Percentiles rank a stretch among this genome's conserved stretches.
Evolutionary conservation across 2,113 vertebrate species (phyloP).

Genomic region (Pantherophis guttatus): DNA sequence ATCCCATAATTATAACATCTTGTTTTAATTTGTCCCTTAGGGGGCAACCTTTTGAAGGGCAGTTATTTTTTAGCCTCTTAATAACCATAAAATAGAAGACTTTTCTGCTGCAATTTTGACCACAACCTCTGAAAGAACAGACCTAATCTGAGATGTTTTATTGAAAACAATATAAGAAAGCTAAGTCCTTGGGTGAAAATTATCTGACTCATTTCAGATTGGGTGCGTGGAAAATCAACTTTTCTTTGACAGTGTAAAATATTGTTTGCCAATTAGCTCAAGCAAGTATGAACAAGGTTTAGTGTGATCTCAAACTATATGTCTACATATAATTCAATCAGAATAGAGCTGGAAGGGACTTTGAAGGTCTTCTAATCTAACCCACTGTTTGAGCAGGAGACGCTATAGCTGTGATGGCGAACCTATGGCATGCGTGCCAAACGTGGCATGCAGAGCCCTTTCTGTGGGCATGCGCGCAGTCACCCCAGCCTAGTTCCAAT

Average conservation of each 20-base stretch:
- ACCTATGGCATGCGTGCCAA: too few species aligned
- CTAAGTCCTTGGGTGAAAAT: not conserved
- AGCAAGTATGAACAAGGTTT: slow-evolving; percentile 3
- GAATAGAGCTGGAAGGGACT: not conserved
- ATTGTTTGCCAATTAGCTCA: slow-evolving; percentile 34
- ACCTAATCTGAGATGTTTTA: not conserved
- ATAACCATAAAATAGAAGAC: accelerated
- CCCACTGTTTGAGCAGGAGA: not conserved
- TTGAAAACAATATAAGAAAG: slow-evolving; percentile 3
- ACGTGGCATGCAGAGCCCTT: too few species aligned
- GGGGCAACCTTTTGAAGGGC: not conserved
- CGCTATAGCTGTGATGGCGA: not conserved
- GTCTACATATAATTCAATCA: not conserved
- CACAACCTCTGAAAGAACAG: slow-evolving; percentile 30
- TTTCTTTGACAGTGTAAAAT: slow-evolving; percentile 50
- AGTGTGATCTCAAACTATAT: not conserved
- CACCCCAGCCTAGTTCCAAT: too few species aligned
- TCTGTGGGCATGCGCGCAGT: too few species aligned
- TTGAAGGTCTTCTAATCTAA: not conserved
- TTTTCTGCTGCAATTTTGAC: accelerated
- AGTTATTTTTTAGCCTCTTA: not conserved
- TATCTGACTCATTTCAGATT: slow-evolving; percentile 10
- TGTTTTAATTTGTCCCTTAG: not conserved
- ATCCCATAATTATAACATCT: not conserved
- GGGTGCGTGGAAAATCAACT: slow-evolving; percentile 40